Base-by-base conservation (phyloP, 2,888 invertebrate species). In the Pseudococcus viburni region DNA sequence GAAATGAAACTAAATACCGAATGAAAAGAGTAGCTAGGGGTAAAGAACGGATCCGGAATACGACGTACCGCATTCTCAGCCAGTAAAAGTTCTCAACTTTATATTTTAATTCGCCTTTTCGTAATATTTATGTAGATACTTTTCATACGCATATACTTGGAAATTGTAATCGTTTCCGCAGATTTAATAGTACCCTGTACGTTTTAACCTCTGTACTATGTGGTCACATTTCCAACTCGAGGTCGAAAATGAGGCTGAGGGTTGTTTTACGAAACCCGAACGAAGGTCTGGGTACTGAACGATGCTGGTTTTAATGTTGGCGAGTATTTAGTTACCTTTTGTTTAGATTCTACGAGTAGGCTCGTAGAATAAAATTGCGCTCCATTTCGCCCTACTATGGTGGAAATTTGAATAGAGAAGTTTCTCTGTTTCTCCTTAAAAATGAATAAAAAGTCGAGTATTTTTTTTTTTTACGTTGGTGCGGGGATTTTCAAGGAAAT, bases 81-180 rank as follows among this genome's bases (percentile, higher is more conserved):
- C 64, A 64, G 22, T 9, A 64, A 64, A 64, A 64, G 64, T 64
- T 64, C 42, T 64, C 64, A 64, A 64, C 22, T 64, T 33, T 64
- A 64, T 9, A 39, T 85, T 55, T 55, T 85, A 26, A 59, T 85
- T 59, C 51, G 12, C 39, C 39, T 15, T 42, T 46, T 80, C 42
- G 80, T 42, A 80, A 80, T 42, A 80, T 19, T 80, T 39, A 42
- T n/a, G 39, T 80, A 42, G n/a, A 77, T 77, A 77, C 15, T 77
- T 77, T 77, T n/a, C 9, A 42, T 26, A 17, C 17, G 39, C 6
- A n/a, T 68, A 26, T 33, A 39, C n/a, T 46, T 42, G 11, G 9
- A 42, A 42, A 39, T 80, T 80, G 39, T 80, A 46, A 80, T 80
- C 46, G 33, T 46, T 42, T 80, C 64, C 64, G 64, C 22, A 64